Percentiles rank a stretch among this genome's conserved stretches.
These are phyloP conservation scores for Boulengeromyrus knoepffleri DNA, from an alignment of 2,113 vertebrate species.

Conservation along the genomic window DNA sequence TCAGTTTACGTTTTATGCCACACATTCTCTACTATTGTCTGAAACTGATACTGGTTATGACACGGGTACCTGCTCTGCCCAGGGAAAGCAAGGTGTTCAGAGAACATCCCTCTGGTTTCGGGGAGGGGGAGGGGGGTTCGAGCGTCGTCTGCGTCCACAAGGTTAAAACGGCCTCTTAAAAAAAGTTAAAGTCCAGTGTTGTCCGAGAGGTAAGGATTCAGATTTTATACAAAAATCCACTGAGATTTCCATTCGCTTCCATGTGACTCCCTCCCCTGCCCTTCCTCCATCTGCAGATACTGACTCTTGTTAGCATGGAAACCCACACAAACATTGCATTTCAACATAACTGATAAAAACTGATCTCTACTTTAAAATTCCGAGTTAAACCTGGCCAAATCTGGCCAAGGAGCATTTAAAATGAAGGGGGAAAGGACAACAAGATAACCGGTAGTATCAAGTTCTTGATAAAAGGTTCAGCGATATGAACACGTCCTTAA, in stretches of 20 bases:
- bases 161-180: neutral
- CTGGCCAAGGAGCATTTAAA: neutral
- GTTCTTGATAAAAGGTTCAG: neutral
- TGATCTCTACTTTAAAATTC: neutral
- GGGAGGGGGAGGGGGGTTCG: neutral
- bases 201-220: neutral
- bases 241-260: neutral
- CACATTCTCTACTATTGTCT: neutral
- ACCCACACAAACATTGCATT: neutral
- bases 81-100: neutral
- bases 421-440: neutral
- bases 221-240: neutral
- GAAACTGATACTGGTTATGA: neutral
- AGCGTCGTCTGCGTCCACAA: neutral
- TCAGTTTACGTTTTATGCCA: neutral
- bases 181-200: neutral
- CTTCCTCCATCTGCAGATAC: neutral
- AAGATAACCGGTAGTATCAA: neutral
- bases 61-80: neutral
- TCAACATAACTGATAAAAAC: neutral
- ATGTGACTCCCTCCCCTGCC: neutral
- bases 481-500: neutral
- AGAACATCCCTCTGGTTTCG: neutral
- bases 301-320: neutral
- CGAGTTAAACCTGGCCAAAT: neutral